Base-by-base conservation (phyloP, 1,140 invertebrate genomes). In the Gonatopus flavifemur region DNA sequence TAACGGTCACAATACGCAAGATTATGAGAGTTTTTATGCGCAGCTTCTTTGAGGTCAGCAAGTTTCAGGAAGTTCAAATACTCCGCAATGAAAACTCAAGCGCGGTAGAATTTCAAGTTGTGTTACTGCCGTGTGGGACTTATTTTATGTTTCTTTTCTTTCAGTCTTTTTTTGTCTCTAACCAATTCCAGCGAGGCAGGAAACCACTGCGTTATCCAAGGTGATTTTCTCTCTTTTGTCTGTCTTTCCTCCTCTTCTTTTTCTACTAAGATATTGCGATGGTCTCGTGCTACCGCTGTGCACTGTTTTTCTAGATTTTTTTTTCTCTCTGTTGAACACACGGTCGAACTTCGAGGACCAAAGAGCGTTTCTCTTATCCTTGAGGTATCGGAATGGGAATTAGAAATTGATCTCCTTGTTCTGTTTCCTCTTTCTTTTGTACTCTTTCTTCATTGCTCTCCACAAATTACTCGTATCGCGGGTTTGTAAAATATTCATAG, bases 361-460 rank as follows among this genome's bases (percentile, higher is more conserved):
- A 28, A 37, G n/a, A n/a, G 52, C 63, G 62, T 69, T 69, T 69
- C 64, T 57, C 64, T 64, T 63, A 64, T 65, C 62, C 67, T 72
- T 64, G 62, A 70, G 67, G 31, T 32, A 19, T 44, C 44, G 43
- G 43, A 39, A 50, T 53, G 32, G 57, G 51, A 67, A 71, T 69
- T 74, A 73, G 71, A 74, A 76, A 76, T 76, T 74, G 66, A 52
- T 64, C 70, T 73, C 58, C n/a, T n/a, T n/a, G n/a, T n/a, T n/a
- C n/a, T n/a, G n/a, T n/a, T n/a, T n/a, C n/a, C n/a, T n/a, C n/a
- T n/a, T n/a, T n/a, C n/a, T n/a, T n/a, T n/a, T n/a, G n/a, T n/a
- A n/a, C n/a, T n/a, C n/a, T n/a, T n/a, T n/a, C n/a, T n/a, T n/a
- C n/a, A n/a, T n/a, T n/a, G n/a, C n/a, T n/a, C n/a, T n/a, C n/a